Conservation (phyloP, 2,113 vertebrate species). For the Scartelaos histophorus region DNA sequence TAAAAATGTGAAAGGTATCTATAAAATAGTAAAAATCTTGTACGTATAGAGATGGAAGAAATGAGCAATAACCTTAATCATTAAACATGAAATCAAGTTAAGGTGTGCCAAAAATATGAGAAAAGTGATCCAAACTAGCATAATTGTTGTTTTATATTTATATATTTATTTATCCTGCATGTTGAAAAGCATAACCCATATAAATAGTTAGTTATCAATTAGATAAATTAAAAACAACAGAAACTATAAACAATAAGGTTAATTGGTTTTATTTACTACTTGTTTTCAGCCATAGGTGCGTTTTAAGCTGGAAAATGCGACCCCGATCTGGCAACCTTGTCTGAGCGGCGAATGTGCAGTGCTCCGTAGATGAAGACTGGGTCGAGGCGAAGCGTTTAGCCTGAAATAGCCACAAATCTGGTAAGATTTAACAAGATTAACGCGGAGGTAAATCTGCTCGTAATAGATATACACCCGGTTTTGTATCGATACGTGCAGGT, state of each 20-base stretch:
- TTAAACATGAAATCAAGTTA: too few species aligned
- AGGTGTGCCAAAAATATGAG: too few species aligned
- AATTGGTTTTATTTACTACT: background rate
- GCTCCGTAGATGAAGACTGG: constrained; percentile 3
- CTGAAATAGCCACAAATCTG: constrained; percentile 8
- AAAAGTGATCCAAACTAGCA: too few species aligned
- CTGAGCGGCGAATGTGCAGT: background rate
- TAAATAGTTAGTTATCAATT: too few species aligned
- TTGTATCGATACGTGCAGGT: background rate
- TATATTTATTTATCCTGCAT: too few species aligned
- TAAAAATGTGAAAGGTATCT: too few species aligned
- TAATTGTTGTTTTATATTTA: too few species aligned
- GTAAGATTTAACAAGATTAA: constrained; percentile 11
- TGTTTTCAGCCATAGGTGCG: background rate
- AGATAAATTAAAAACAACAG: background rate
- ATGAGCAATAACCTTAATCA: too few species aligned
- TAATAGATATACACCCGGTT: background rate
- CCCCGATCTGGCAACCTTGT: background rate
- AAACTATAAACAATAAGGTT: background rate
- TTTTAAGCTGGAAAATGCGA: background rate
- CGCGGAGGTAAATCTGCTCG: background rate
- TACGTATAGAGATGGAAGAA: too few species aligned
- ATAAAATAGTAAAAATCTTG: too few species aligned
- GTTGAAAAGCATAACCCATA: too few species aligned
- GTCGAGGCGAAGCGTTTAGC: background rate